Evolutionary conservation across 2,113 vertebrate genomes (phyloP).

Genomic region (Actenoides lindsayi): DNA sequence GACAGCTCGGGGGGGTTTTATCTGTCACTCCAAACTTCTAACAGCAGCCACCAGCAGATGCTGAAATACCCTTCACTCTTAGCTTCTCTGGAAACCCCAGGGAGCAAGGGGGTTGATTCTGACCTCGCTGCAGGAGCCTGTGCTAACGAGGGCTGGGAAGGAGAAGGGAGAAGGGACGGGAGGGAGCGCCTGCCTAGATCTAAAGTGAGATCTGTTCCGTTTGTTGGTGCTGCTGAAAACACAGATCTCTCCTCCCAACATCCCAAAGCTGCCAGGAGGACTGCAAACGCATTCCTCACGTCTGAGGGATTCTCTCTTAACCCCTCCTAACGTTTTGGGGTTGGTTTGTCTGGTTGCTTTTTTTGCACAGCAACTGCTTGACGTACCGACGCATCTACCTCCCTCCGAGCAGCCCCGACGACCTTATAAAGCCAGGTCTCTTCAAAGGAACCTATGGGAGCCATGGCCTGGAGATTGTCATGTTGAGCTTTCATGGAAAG

Average conservation of each 20-base stretch:
- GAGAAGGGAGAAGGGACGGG: background rate
- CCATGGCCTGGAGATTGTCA: conserved; percentile 96
- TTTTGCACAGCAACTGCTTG: conserved; percentile 92
- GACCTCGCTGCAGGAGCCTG: background rate
- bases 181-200: no score
- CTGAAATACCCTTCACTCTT: background rate
- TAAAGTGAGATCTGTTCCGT: background rate
- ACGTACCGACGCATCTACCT: conserved; percentile 97
- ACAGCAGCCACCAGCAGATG: background rate
- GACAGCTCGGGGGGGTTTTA: background rate
- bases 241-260: background rate
- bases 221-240: background rate
- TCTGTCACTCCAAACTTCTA: background rate
- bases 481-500: conserved; percentile 92
- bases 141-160: background rate
- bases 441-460: conserved; percentile 98
- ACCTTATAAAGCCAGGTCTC: conserved; percentile 91
- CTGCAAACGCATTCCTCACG: background rate
- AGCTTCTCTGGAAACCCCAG: background rate
- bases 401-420: conserved; percentile 83
- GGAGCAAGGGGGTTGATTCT: background rate
- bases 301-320: background rate
- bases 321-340: background rate
- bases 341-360: background rate
- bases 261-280: background rate